Evolutionary conservation across 2,888 invertebrate genomes (phyloP).

Genomic region (Dioctria linearis): DNA sequence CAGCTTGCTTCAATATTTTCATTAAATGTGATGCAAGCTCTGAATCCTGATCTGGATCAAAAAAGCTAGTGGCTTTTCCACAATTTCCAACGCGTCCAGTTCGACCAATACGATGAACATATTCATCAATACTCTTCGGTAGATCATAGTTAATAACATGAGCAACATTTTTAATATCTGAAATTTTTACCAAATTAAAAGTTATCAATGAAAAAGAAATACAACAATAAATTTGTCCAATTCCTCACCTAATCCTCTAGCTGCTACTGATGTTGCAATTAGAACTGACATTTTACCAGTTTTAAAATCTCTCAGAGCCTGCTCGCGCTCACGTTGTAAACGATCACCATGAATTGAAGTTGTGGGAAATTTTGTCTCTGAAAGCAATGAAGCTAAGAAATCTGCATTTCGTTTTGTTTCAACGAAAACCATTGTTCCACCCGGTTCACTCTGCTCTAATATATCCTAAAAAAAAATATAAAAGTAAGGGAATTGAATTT

Average conservation of each 20-base stretch:
- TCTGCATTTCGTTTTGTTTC: slow-evolving; percentile 93
- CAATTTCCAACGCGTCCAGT: slow-evolving; percentile 94
- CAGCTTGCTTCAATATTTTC: slow-evolving; percentile 83
- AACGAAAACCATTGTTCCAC: slow-evolving; percentile 87
- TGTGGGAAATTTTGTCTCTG: slow-evolving; percentile 86
- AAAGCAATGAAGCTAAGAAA: slow-evolving; percentile 87
- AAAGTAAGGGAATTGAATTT: not conserved
- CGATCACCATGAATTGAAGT: slow-evolving; percentile 99
- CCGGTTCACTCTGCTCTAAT: slow-evolving; percentile 73
- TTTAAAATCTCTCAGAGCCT: slow-evolving; percentile 92
- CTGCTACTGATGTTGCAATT: slow-evolving; percentile 96
- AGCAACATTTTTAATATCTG: slow-evolving; percentile 87
- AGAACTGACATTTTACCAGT: slow-evolving; percentile 83
- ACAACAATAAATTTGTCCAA: slow-evolving; percentile 35
- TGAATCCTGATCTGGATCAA: slow-evolving; percentile 77
- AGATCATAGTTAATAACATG: slow-evolving; percentile 95
- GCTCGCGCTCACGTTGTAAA: slow-evolving; percentile 95
- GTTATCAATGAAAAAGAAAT: too few species aligned
- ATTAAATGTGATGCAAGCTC: slow-evolving; percentile 78
- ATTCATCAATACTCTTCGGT: slow-evolving; percentile 91
- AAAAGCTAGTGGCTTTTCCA: slow-evolving; percentile 91
- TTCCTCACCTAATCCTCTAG: slow-evolving; percentile 83
- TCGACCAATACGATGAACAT: slow-evolving; percentile 95
- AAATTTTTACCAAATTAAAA: not conserved
- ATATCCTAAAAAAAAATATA: slow-evolving; percentile 17